Evolutionary conservation across 53 echinoderm and acorn worm genomes (phyloP), one percentile per base, ranked within the genome.

Genomic region (Stichopus horrens): DNA sequence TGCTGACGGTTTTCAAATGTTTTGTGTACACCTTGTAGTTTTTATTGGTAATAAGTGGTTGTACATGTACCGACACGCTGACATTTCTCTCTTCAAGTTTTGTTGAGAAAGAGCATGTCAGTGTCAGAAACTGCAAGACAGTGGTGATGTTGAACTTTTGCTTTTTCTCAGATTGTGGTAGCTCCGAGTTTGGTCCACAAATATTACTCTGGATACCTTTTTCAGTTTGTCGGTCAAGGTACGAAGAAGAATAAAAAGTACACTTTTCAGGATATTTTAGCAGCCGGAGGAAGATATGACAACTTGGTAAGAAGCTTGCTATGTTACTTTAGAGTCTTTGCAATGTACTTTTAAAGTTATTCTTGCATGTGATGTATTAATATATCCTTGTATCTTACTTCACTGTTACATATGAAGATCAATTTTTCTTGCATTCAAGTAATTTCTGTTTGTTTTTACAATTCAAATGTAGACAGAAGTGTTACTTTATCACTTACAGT

Each of bases 241-340:
- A 77, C 91, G 1, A 94, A 90, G 68, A 93, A 92, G 23, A 52
- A 87, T 54, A 97, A 94, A 88, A 95, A 95, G 89, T 90, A 91
- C 52, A 77, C 90, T 5, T 59, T 83, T 7, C 93, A 94, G 93
- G 97, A 97, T 90, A 94, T 95, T 0, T 56, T 97, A 58, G 97
- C 97, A 22, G 95, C 95, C 0, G 97, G 97, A 5, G 97, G 97
- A 9, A 91, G 97, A 94, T 97, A 97, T 65, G 97, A 97, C 71
- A 90, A 95, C 73, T 82, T 97, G 84, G 97, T 97, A 89, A 75
- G 89, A 22, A 55, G 73, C 57, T 7, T 14, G 74, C 37, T 7
- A 67, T 68, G 13, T 68, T 37, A 0, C 37, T 37, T 37, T 37
- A n/a, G 37, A 37, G 37, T 37, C 37, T 37, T 1, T 37, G 37